Conservation (phyloP, 2,113 vertebrate genomes). For the Megaleporinus macrocephalus region DNA sequence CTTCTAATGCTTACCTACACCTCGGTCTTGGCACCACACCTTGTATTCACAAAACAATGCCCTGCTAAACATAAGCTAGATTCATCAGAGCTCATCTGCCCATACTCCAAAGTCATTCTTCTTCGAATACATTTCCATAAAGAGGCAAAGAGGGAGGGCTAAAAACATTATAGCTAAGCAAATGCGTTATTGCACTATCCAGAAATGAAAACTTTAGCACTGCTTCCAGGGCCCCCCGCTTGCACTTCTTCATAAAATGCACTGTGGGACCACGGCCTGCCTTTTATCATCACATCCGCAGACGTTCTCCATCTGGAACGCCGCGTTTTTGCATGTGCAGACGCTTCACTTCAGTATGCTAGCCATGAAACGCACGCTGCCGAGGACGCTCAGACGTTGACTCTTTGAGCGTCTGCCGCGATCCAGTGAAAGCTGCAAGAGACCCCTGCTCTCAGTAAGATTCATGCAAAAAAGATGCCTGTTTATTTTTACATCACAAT, state of each 20-base stretch:
- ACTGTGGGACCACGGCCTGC: neutral
- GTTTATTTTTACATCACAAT: conserved; percentile 57
- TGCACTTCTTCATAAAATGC: conserved; percentile 36
- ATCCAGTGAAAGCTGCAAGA: conserved; percentile 39
- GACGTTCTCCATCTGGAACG: conserved; percentile 28
- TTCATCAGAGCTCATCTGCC: conserved; percentile 30
- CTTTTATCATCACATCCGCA: neutral
- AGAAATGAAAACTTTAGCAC: conserved; percentile 41
- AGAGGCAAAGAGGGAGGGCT: conserved; percentile 21
- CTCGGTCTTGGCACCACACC: neutral
- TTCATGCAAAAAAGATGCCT: conserved; percentile 38
- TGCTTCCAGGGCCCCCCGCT: conserved; percentile 21
- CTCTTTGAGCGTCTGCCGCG: conserved; percentile 23
- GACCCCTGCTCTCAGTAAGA: conserved; percentile 21
- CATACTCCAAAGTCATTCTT: conserved; percentile 6
- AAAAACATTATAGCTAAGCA: conserved; percentile 25
- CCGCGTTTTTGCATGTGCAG: conserved; percentile 32
- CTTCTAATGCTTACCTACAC: conserved; percentile 25
- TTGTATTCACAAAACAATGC: conserved; percentile 29
- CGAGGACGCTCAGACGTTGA: conserved; percentile 22
- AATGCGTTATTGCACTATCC: conserved; percentile 12
- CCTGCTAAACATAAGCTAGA: conserved; percentile 2
- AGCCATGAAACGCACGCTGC: conserved; percentile 42
- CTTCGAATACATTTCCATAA: conserved; percentile 30
- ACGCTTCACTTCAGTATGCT: conserved; percentile 24